Conservation (phyloP, 92 coral and sea anemone species). For the Parazoanthus atlanticus region DNA sequence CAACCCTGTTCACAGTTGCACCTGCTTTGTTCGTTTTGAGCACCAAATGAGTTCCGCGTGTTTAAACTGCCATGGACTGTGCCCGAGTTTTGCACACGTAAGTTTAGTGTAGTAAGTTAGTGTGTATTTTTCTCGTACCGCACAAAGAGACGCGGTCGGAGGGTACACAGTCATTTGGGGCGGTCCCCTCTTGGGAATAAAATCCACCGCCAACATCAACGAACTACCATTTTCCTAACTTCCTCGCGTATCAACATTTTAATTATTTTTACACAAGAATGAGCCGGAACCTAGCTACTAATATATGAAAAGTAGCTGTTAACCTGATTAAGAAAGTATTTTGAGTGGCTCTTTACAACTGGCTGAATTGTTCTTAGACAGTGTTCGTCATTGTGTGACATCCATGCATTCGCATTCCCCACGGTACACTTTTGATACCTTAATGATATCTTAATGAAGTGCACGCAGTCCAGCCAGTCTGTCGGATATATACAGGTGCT, state of each 20-base stretch:
- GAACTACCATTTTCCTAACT: not conserved
- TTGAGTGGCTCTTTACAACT: not conserved
- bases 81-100: constrained; percentile 82
- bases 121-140: not conserved
- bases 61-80: constrained; percentile 82
- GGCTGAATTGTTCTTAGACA: not conserved
- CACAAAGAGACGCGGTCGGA: not conserved
- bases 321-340: not conserved
- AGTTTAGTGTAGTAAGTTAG: constrained; percentile 21
- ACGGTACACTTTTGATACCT: too few relatives aligned
- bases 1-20: constrained; percentile 74
- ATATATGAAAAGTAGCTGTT: not conserved
- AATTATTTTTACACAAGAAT: too few relatives aligned
- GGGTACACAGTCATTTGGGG: not conserved
- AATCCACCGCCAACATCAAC: not conserved
- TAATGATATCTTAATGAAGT: too few relatives aligned
- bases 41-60: constrained; percentile 84
- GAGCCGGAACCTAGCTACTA: not conserved
- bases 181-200: not conserved
- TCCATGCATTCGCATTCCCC: too few relatives aligned
- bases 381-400: not conserved
- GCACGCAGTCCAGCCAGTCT: too few relatives aligned
- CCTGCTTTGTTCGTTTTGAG: constrained; percentile 83
- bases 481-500: too few relatives aligned
- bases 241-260: too few relatives aligned